phyloP scores from a whole-genome alignment of 2,888 invertebrate genomes.

The Rhagonycha lutea region DNA sequence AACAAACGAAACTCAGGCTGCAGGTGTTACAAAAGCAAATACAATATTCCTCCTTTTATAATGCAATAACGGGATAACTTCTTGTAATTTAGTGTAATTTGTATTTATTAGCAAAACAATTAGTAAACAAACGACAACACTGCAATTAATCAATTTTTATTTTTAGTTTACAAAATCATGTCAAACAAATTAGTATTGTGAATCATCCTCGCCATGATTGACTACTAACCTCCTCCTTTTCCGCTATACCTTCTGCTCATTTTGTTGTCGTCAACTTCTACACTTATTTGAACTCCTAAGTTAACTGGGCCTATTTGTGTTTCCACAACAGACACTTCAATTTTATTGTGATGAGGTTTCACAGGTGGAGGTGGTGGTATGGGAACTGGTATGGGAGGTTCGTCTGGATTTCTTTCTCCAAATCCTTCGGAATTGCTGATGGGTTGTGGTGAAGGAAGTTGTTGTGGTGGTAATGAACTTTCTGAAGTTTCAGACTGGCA shows the following conservation, averaged over 20 bases:
- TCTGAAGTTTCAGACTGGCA: not conserved
- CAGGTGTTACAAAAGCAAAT: not conserved
- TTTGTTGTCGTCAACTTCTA: slow-evolving; percentile 46
- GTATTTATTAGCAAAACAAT: not conserved
- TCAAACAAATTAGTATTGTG: not conserved
- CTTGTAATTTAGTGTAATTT: not conserved
- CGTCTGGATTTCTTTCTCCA: slow-evolving; percentile 2
- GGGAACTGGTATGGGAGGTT: not conserved
- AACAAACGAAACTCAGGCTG: not conserved
- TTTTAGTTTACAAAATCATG: not conserved
- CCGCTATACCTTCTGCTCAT: slow-evolving; percentile 49
- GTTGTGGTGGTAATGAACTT: not conserved
- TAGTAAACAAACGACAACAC: not conserved
- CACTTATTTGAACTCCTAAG: slow-evolving; percentile 40
- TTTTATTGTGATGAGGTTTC: not conserved
- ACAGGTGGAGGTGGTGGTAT: not conserved
- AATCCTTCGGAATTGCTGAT: not conserved
- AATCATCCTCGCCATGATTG: not conserved
- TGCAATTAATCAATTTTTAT: not conserved
- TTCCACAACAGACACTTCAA: slow-evolving; percentile 7
- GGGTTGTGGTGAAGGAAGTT: not conserved
- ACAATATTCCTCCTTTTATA: not conserved
- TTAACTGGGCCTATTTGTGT: slow-evolving; percentile 36
- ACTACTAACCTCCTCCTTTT: slow-evolving; percentile 38
- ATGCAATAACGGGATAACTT: not conserved